Evolutionary conservation across 2,888 invertebrate genomes (phyloP).

Genomic region (Acheta domesticus): DNA sequence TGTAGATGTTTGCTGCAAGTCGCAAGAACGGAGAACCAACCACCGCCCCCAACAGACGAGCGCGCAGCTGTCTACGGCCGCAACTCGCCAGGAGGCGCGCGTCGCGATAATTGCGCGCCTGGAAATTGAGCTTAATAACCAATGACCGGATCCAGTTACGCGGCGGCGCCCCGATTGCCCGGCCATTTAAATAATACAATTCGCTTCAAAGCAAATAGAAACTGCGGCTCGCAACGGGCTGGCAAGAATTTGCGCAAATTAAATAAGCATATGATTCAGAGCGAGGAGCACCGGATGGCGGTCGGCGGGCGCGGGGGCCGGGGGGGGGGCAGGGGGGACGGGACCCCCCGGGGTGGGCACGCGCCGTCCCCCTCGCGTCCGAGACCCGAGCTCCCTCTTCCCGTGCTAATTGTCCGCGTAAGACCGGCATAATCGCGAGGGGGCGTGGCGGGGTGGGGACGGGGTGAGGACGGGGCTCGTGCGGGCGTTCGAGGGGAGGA

Average conservation of each 20-base stretch:
- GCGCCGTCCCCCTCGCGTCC: neutral
- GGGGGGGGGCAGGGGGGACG: neutral
- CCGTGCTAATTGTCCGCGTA: conserved; percentile 1
- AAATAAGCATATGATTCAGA: conserved; percentile 10
- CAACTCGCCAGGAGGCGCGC: neutral
- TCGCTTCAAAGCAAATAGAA: conserved; percentile 5
- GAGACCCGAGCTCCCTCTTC: neutral
- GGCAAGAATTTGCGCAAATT: neutral
- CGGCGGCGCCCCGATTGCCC: too few relatives aligned
- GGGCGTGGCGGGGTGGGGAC: neutral
- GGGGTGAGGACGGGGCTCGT: too few relatives aligned
- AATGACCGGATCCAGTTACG: neutral
- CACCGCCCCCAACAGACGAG: too few relatives aligned
- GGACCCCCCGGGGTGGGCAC: neutral
- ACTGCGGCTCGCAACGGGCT: neutral
- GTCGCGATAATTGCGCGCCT: neutral
- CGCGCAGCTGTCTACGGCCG: too few relatives aligned
- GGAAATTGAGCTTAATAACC: neutral
- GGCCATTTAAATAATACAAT: neutral
- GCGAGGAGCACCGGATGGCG: neutral
- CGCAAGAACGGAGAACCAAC: too few relatives aligned
- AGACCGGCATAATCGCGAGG: conserved; percentile 4
- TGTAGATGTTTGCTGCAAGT: too few relatives aligned
- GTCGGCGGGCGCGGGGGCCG: neutral
- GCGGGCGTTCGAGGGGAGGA: too few relatives aligned